Percentiles rank a stretch among this genome's conserved stretches.
Evolutionary conservation across 1,140 invertebrate genomes (phyloP).

Genomic region (Apis mellifera): Amel_HAv3.1 CM009936.2:2490501-2491000

Average conservation of each 20-base stretch:
- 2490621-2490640: too few relatives aligned
- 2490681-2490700: background rate
- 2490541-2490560: too few relatives aligned
- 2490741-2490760: background rate
- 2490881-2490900: conserved; percentile 20
- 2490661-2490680: too few relatives aligned
- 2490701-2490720: background rate
- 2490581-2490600: too few relatives aligned
- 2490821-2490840: background rate
- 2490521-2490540: too few relatives aligned
- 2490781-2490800: conserved; percentile 3
- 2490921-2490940: background rate
- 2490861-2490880: background rate
- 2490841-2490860: conserved; percentile 8
- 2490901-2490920: conserved; percentile 7
- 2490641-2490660: too few relatives aligned
- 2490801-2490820: conserved; percentile 22
- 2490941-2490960: background rate
- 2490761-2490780: background rate
- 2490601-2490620: too few relatives aligned
- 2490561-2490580: too few relatives aligned
- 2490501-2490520: too few relatives aligned
- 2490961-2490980: background rate
- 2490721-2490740: background rate
- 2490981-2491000: background rate